These are phyloP conservation scores for Lasaia peninsularis DNA, from an alignment of 1,140 invertebrate species.

Conservation along the genomic window DNA sequence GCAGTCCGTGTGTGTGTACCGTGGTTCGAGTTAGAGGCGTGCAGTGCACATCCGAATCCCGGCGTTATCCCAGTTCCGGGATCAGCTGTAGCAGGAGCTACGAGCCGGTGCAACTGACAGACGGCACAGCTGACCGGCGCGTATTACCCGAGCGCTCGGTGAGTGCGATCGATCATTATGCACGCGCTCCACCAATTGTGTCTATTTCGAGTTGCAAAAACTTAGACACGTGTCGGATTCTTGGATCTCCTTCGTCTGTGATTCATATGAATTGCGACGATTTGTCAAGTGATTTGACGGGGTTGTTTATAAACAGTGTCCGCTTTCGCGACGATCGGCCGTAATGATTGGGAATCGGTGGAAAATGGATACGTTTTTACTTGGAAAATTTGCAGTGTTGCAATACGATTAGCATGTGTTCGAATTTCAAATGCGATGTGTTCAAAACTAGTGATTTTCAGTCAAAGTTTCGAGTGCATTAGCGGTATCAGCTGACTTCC, in stretches of 20 bases:
- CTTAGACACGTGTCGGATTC: slow-evolving; percentile 6
- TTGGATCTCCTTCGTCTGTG: slow-evolving; percentile 15
- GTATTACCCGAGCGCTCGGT: slow-evolving; percentile 63
- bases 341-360: slow-evolving; percentile 24
- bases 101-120: slow-evolving; percentile 18
- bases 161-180: slow-evolving; percentile 69
- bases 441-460: slow-evolving; percentile 4
- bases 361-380: slow-evolving; percentile 45
- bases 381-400: slow-evolving; percentile 26
- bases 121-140: slow-evolving; percentile 62
- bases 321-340: slow-evolving; percentile 17
- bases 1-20: slow-evolving; percentile 67
- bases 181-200: slow-evolving; percentile 49
- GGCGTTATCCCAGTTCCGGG: slow-evolving; percentile 14
- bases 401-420: slow-evolving; percentile 12
- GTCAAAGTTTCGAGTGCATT: slow-evolving; percentile 14
- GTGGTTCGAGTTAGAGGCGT: slow-evolving; percentile 47
- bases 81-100: slow-evolving; percentile 10
- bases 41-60: slow-evolving; percentile 21
- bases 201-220: slow-evolving; percentile 61
- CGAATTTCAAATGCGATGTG: neutral
- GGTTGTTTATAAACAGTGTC: slow-evolving; percentile 68
- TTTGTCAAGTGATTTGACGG: slow-evolving; percentile 32
- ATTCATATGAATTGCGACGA: slow-evolving; percentile 39
- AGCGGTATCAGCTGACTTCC: slow-evolving; percentile 55